Evolutionary conservation across 2,113 vertebrate species (phyloP).

Genomic region (Alligator mississippiensis): DNA sequence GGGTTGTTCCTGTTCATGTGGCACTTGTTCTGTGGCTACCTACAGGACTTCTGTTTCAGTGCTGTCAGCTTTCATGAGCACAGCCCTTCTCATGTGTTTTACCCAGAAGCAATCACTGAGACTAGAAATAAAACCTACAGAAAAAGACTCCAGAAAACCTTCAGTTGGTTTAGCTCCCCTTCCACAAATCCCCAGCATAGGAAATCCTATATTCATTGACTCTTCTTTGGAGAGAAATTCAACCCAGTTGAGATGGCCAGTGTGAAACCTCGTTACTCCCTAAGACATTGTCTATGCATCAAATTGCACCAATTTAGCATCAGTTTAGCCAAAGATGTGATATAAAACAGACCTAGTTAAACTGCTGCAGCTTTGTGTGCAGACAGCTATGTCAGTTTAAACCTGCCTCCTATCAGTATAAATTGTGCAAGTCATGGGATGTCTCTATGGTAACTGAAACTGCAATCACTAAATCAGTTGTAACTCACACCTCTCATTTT

Average conservation of each 20-base stretch:
- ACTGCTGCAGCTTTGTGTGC: neutral
- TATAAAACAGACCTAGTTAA: neutral
- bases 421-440: rapidly evolving
- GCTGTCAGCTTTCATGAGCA: neutral
- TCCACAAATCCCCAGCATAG: neutral
- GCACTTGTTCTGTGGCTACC: neutral
- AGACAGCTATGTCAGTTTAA: neutral
- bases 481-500: neutral
- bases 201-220: rapidly evolving
- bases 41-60: neutral
- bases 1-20: neutral
- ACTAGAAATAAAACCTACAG: neutral
- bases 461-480: neutral
- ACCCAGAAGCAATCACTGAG: neutral
- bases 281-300: neutral
- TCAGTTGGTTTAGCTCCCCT: rapidly evolving
- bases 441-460: neutral
- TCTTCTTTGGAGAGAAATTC: neutral
- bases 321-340: rapidly evolving
- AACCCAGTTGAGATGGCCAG: neutral
- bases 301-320: neutral
- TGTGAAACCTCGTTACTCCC: neutral
- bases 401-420: rapidly evolving
- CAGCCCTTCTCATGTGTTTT: neutral
- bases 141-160: rapidly evolving